Evolutionary conservation across 2,797 vertebrate species (phyloP).

Genomic region (Zenarchopterus dispar): DNA sequence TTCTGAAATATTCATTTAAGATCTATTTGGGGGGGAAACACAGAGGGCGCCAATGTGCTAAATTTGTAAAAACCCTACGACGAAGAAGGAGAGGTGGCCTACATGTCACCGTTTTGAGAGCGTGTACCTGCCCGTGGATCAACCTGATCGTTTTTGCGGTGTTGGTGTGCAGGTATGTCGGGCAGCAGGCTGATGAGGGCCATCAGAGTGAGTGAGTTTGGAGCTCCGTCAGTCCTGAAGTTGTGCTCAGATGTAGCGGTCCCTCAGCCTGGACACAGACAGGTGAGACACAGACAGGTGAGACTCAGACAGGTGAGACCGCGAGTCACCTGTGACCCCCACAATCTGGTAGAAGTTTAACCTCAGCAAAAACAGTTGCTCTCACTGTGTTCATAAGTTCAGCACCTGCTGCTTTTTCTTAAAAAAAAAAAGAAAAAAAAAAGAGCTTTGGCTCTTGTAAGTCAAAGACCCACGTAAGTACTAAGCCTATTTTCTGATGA

Average conservation of each 20-base stretch:
- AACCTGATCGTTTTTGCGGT: too few species aligned
- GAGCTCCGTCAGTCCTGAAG: slow-evolving; percentile 88
- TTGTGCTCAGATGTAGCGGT: slow-evolving; percentile 78
- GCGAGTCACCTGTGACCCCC: background rate
- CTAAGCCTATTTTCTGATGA: too few species aligned
- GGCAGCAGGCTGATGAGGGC: slow-evolving; percentile 86
- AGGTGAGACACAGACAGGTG: slow-evolving; percentile 79
- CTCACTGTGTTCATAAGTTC: too few species aligned
- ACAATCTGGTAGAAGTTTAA: background rate
- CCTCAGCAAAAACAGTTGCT: background rate
- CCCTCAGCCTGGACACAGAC: slow-evolving; percentile 81
- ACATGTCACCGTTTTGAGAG: too few species aligned
- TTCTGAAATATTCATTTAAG: background rate
- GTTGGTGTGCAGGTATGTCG: slow-evolving; percentile 57
- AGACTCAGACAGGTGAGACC: background rate
- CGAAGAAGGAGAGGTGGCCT: background rate
- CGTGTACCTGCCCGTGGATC: background rate
- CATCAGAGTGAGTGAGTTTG: slow-evolving; percentile 89
- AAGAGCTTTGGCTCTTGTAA: background rate
- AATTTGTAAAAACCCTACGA: too few species aligned
- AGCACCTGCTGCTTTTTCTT: too few species aligned
- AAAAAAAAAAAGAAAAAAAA: background rate
- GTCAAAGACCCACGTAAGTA: too few species aligned
- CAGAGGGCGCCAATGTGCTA: slow-evolving; percentile 13
- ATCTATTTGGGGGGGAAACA: background rate